Conservation (phyloP, 2,888 invertebrate genomes). For the Nomada fucata region DNA sequence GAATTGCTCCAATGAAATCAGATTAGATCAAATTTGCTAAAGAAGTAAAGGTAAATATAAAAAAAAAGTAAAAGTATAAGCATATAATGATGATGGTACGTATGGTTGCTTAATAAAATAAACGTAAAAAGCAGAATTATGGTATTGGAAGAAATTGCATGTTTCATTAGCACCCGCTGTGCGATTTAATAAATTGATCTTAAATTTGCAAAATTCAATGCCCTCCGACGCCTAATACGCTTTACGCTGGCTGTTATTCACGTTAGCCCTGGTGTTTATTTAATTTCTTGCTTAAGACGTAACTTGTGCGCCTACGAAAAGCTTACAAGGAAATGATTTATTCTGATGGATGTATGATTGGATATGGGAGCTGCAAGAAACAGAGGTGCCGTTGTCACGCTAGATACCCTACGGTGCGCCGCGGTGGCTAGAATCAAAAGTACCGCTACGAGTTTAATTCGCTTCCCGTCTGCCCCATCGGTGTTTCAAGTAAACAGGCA, state of each 20-base stretch:
- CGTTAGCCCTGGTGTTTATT: neutral
- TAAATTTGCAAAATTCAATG: neutral
- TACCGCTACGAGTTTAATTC: constrained; percentile 23
- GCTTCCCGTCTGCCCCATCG: constrained; percentile 6
- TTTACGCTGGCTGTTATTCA: neutral
- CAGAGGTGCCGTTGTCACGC: constrained; percentile 25
- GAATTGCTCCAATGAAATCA: too few species aligned
- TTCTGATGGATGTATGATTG: constrained; percentile 18
- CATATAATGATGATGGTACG: too few species aligned
- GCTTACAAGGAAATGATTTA: constrained; percentile 16
- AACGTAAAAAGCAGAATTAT: too few species aligned
- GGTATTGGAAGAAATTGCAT: too few species aligned
- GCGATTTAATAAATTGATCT: neutral
- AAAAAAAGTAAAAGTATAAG: too few species aligned
- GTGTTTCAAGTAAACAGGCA: constrained; percentile 17
- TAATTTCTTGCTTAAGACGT: constrained; percentile 8
- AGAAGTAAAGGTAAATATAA: too few species aligned
- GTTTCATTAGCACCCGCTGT: too few species aligned
- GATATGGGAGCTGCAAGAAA: constrained; percentile 15
- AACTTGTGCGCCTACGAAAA: neutral
- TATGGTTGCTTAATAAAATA: too few species aligned
- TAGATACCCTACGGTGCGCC: constrained; percentile 4
- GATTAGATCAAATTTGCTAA: too few species aligned
- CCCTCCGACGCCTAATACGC: neutral
- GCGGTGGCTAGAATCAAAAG: constrained; percentile 16